phyloP scores from a whole-genome alignment of 1,140 invertebrate genomes.

The Temnothorax nylanderi region DNA sequence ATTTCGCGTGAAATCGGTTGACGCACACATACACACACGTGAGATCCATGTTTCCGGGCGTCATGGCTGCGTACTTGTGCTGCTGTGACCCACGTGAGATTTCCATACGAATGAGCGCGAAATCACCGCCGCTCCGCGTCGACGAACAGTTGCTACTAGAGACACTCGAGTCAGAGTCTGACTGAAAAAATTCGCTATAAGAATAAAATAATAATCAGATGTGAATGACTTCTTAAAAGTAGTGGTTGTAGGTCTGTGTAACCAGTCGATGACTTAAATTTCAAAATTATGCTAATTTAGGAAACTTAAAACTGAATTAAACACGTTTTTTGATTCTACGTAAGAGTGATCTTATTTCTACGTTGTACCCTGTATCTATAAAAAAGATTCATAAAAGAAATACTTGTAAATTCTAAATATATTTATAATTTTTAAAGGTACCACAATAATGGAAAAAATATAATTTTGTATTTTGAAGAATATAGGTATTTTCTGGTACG shows the following conservation, averaged over 20 bases:
- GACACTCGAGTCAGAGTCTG: conserved; percentile 31
- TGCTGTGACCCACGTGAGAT: conserved; percentile 45
- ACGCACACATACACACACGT: conserved; percentile 11
- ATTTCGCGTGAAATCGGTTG: conserved; percentile 45
- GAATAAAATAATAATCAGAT: conserved; percentile 4
- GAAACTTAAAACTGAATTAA: background rate
- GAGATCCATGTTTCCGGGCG: conserved; percentile 57
- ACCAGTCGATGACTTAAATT: background rate
- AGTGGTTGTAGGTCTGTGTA: background rate
- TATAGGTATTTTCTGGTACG: background rate
- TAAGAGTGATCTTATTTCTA: background rate
- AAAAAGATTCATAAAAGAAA: background rate
- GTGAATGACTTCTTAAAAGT: background rate
- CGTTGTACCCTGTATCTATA: background rate
- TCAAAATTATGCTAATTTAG: background rate
- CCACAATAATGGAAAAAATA: background rate
- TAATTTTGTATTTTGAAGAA: background rate
- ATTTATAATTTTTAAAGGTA: background rate
- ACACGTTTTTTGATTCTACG: background rate
- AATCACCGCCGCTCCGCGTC: conserved; percentile 17
- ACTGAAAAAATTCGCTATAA: conserved; percentile 25
- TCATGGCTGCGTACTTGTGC: conserved; percentile 48
- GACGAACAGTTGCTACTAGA: conserved; percentile 27
- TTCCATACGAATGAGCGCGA: conserved; percentile 40
- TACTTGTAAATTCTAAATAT: conserved; percentile 2